Base-by-base conservation (phyloP, 37 sponge, comb jelly and placozoan genomes). In the Bolinopsis microptera region DNA sequence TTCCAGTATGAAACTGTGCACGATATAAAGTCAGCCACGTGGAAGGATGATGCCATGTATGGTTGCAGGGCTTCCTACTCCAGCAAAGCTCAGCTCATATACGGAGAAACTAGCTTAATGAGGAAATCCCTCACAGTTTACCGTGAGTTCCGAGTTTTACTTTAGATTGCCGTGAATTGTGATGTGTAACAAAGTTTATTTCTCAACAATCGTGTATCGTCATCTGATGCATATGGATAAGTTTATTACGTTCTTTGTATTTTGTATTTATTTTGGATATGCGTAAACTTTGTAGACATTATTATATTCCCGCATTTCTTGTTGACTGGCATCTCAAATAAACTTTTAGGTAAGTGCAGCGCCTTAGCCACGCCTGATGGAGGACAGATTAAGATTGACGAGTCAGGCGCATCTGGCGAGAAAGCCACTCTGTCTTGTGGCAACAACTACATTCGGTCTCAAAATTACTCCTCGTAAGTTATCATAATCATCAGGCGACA, bases 131-230 rank as follows among this genome's bases (percentile, higher is more conserved):
- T 86, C 0, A 28, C 0, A 24, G 90, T 86, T 39, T 32, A 33
- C 37, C 80, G 80, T 77, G 21, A 77, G 80, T 77, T 48, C 5
- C 61, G n/a, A n/a, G n/a, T n/a, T n/a, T n/a, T n/a, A n/a, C n/a
- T n/a, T n/a, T n/a, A n/a, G n/a, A n/a, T n/a, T n/a, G n/a, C n/a
- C n/a, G n/a, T n/a, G n/a, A n/a, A n/a, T n/a, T n/a, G n/a, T n/a
- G n/a, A n/a, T n/a, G n/a, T n/a, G n/a, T n/a, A n/a, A n/a, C n/a
- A n/a, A n/a, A n/a, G n/a, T n/a, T n/a, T n/a, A n/a, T n/a, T n/a
- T n/a, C n/a, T n/a, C n/a, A n/a, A n/a, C n/a, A n/a, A n/a, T n/a
- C n/a, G n/a, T n/a, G n/a, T n/a, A n/a, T n/a, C n/a, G n/a, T n/a
- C n/a, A n/a, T n/a, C n/a, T n/a, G n/a, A n/a, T n/a, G n/a, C n/a